Evolutionary conservation across 2,888 invertebrate species (phyloP).

Genomic region (Incurvaria masculella): DNA sequence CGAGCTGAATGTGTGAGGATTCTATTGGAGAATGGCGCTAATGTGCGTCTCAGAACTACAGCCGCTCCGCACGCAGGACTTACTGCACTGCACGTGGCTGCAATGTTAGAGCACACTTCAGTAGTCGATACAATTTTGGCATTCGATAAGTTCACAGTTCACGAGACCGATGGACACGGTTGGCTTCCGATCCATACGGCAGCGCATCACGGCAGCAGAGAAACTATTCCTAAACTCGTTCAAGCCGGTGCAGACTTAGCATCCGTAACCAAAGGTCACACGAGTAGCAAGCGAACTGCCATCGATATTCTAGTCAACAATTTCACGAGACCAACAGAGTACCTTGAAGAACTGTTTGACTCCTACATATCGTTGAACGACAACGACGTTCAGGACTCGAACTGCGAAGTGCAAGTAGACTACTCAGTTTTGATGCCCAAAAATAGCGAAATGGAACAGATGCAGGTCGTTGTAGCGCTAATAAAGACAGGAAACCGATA

Average conservation of each 20-base stretch:
- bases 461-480: constrained; percentile 53
- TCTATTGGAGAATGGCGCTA: constrained; percentile 41
- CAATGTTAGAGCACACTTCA: constrained; percentile 35
- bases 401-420: constrained; percentile 49
- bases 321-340: constrained; percentile 50
- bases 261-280: constrained; percentile 26
- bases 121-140: constrained; percentile 35
- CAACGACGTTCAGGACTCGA: constrained; percentile 33
- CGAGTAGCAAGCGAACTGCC: constrained; percentile 28
- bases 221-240: constrained; percentile 45
- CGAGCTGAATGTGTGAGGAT: constrained; percentile 39
- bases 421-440: constrained; percentile 48
- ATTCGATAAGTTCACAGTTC: constrained; percentile 37
- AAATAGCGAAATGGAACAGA: constrained; percentile 45
- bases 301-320: constrained; percentile 51
- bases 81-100: constrained; percentile 48
- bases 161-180: constrained; percentile 37
- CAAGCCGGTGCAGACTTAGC: constrained; percentile 47
- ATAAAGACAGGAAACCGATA: constrained; percentile 51
- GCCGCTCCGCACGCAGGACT: constrained; percentile 36
- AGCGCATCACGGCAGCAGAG: constrained; percentile 56
- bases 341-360: constrained; percentile 51
- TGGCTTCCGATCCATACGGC: constrained; percentile 46
- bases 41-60: constrained; percentile 41
- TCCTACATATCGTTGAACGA: constrained; percentile 46